Percentiles rank a stretch among this genome's conserved stretches.
Evolutionary conservation across 2,113 vertebrate species (phyloP).

Genomic region (Thamnaconus septentrionalis): DNA sequence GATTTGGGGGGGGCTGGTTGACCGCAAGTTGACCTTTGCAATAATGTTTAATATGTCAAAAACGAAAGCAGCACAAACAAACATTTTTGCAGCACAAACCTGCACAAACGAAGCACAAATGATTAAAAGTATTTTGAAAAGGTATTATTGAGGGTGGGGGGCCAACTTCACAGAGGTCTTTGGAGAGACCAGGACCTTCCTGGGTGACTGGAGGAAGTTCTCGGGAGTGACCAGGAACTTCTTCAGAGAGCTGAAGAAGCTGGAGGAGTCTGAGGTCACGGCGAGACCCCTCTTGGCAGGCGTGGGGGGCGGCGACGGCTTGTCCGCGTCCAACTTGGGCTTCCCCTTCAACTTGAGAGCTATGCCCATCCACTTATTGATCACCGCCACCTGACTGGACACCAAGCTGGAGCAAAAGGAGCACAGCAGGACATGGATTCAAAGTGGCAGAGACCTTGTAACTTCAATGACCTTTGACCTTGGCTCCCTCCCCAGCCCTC

Average conservation of each 20-base stretch:
- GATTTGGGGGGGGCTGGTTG: too few relatives aligned
- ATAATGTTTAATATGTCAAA: too few relatives aligned
- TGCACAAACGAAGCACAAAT: too few relatives aligned
- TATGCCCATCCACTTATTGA: conserved; percentile 71
- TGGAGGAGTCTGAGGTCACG: conserved; percentile 4
- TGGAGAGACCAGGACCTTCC: conserved; percentile 29
- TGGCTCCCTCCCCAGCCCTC: conserved; percentile 6
- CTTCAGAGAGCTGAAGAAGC: too few relatives aligned
- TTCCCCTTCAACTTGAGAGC: conserved; percentile 66
- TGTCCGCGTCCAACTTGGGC: conserved; percentile 31
- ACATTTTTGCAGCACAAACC: too few relatives aligned
- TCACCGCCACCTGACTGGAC: conserved; percentile 64
- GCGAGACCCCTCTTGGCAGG: conserved; percentile 54
- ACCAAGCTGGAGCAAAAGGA: conserved; percentile 54
- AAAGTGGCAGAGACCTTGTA: not conserved
- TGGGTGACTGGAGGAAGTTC: conserved; percentile 23
- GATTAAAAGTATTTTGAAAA: too few relatives aligned
- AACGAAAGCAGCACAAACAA: too few relatives aligned
- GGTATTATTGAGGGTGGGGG: too few relatives aligned
- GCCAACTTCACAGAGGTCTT: too few relatives aligned
- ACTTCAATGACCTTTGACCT: not conserved
- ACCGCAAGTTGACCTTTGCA: too few relatives aligned
- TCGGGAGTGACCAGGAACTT: too few relatives aligned
- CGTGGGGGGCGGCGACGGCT: conserved; percentile 36
- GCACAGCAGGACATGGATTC: not conserved